These are phyloP conservation scores for Pomatorhinus ruficollis DNA, from an alignment of 2,113 vertebrate genomes.

Conservation along the genomic window DNA sequence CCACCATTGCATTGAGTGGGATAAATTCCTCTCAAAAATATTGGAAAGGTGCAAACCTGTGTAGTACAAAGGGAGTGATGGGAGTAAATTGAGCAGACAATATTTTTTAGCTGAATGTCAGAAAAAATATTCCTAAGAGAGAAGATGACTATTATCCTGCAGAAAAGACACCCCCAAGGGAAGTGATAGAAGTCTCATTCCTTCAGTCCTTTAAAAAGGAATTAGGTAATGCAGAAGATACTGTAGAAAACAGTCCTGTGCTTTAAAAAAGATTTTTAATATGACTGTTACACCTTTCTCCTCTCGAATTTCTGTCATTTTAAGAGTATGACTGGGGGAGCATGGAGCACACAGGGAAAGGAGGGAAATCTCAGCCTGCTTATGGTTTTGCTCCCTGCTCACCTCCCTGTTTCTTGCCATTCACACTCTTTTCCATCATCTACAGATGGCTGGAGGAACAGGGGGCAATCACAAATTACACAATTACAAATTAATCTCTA, in stretches of 20 bases:
- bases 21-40: background rate
- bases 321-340: background rate
- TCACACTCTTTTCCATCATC: background rate
- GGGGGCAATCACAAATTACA: background rate
- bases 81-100: constrained; percentile 38
- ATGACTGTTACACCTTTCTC: background rate
- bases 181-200: background rate
- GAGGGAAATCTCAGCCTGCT: background rate
- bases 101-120: constrained; percentile 39
- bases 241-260: background rate
- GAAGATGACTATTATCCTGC: background rate
- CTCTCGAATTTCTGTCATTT: background rate
- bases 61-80: background rate
- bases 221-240: background rate
- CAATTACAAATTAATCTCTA: constrained; percentile 1
- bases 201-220: background rate
- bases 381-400: background rate
- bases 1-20: background rate
- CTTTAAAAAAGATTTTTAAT: background rate
- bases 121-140: background rate
- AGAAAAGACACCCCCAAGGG: constrained; percentile 4
- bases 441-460: background rate
- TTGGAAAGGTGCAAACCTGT: background rate
- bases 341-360: background rate
- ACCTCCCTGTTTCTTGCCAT: background rate